Base-by-base conservation (phyloP, 1,140 invertebrate genomes). In the Capitella teleta region DNA sequence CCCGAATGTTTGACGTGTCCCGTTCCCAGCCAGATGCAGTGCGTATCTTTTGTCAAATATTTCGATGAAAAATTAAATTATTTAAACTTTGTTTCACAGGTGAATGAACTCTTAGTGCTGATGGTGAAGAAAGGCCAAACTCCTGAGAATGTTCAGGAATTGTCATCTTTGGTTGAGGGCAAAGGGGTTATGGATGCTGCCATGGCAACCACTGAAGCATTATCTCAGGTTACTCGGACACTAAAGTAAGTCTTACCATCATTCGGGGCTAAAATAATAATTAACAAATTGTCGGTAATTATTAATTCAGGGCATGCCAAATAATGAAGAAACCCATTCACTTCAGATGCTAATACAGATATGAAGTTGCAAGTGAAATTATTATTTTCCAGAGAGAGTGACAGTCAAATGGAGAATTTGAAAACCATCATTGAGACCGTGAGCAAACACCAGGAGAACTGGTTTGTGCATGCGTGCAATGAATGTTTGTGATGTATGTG, bases 401-500 rank as follows among this genome's bases (percentile, higher is more conserved):
- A 21, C 19, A 40, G 16, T 12, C 38, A 18, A 40, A 40, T 62
- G 19, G 24, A 28, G 12, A 36, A 51, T 5, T 47, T 64, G 41
- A 53, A 60, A 42, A 51, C 43, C 10, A 52, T 64, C 19, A 56
- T 64, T 37, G 28, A 42, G 12, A 57, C 58, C 52, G 54, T 64
- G 21, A 50, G 58, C 38, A 53, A 56, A 28, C 62, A 64, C 46
- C 52, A 57, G 42, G 50, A 64, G 38, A 48, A 49, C 16, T 51
- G 55, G 60, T 61, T 40, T n/a, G 2, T 34, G 10, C 32, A 12
- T 16, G 16, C 16, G 10, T 34, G 10, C 10, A 34, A 34, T 12
- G 10, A 34, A 34, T 16, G 10, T 16, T 12, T 16, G 0, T 1
- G 4, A 5, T 18, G 2, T 37, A 21, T 18, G 8, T 40, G 21